Evolutionary conservation across 2,113 vertebrate species (phyloP), one percentile per base, ranked within the genome.

Genomic region (Fregata magnificens): DNA sequence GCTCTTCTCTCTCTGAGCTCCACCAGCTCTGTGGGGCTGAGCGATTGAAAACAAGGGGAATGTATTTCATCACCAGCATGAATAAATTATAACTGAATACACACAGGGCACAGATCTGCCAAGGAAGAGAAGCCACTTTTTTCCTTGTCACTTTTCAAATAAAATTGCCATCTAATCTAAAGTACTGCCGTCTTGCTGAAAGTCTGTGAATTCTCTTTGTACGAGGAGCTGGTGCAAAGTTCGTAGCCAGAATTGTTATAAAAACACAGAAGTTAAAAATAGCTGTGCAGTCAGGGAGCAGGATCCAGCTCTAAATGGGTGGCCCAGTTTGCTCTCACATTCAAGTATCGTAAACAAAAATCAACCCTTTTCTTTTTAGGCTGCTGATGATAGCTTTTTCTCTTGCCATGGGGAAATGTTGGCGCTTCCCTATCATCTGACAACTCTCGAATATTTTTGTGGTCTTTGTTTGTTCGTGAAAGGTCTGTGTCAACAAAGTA

Each of bases 251-350:
- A 73, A 73, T 89, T 61, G 18, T 53, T 80, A 73, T 29, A 47
- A 91, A 82, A 95, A 89, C 82, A 95, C 26, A 58, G 50, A 70
- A 89, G 70, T 79, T 95, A 95, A 96, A 97, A 97, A 95, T 95
- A 96, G 71, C 62, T 85, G 34, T 3, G 5, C 66, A 94, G 56
- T 58, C 72, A 85, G 38, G 72, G 69, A 89, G 88, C 44, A 22
- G 81, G 65, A 95, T 93, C 71, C 86, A 91, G 62, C 78, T 91
- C 84, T 63, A 91, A 97, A 96, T 83, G 89, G 71, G 86, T 95
- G 97, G 91, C 95, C 95, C 95, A 90, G 74, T 97, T 97, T 95
- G 89, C 84, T 94, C 81, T 80, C 82, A 29, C 53, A 76, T 67
- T 87, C 58, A 31, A 66, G n/a, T 38, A 52, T 28, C 1, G 2